Percentiles rank a stretch among this genome's conserved stretches.
Evolutionary conservation across 2,113 vertebrate species (phyloP).

Genomic region (Amphilophus citrinellus): DNA sequence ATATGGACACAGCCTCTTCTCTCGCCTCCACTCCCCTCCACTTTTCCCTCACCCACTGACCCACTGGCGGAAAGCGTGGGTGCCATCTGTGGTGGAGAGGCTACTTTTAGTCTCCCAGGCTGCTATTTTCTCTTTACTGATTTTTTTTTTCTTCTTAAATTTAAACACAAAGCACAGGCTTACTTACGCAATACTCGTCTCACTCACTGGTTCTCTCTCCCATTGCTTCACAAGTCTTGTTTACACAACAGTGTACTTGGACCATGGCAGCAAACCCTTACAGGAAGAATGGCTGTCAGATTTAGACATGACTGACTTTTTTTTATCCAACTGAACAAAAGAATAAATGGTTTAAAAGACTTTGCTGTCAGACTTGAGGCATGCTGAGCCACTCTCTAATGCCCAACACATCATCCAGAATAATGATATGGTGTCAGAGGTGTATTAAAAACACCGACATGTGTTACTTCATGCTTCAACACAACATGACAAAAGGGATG

Average conservation of each 20-base stretch:
- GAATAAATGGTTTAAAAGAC: background rate
- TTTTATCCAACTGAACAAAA: background rate
- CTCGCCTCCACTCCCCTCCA: constrained; percentile 65
- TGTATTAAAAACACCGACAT: constrained; percentile 1
- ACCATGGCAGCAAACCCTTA: constrained; percentile 27
- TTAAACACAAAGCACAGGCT: constrained; percentile 47
- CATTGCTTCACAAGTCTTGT: constrained; percentile 54
- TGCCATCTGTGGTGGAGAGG: constrained; percentile 70
- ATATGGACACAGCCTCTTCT: constrained; percentile 61
- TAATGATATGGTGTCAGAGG: background rate
- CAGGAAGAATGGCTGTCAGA: constrained; percentile 48
- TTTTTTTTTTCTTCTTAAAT: constrained; percentile 5
- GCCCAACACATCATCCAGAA: background rate
- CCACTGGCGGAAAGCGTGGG: constrained; percentile 84
- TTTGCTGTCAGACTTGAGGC: background rate
- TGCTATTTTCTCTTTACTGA: constrained; percentile 76
- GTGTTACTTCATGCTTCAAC: background rate
- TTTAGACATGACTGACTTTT: constrained; percentile 29
- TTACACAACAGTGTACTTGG: constrained; percentile 51
- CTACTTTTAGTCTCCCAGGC: constrained; percentile 79
- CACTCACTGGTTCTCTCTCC: constrained; percentile 38
- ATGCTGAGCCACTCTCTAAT: background rate
- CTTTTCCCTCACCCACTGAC: constrained; percentile 81
- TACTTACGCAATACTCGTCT: constrained; percentile 69
- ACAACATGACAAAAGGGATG: background rate